Base-by-base conservation (phyloP, 2,113 vertebrate genomes). In the Embiotoca jacksoni region DNA sequence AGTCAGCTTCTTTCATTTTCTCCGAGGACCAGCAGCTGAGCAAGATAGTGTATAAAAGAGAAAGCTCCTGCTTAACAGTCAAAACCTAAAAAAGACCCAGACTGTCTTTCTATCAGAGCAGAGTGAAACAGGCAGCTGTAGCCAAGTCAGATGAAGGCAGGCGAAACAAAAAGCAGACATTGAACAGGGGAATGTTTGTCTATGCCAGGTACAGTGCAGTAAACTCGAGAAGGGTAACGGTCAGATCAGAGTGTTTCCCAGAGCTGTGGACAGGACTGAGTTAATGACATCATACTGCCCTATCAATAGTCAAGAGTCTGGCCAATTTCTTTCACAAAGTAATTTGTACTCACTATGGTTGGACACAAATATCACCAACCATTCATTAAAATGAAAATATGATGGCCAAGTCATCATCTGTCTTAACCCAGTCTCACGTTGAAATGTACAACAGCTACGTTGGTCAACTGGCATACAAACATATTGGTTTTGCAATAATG, bases 201-300 rank as follows among this genome's bases (percentile, higher is more conserved):
- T 94, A 95, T 94, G 95, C 95, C 95, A 96, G 94, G 92, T 96
- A 96, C 96, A 95, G 96, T 96, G 94, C 95, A 94, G 75, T 86
- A 93, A 94, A 88, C 82, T 75, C 78, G 62, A 36, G 31, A 67
- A 78, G 59, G 87, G 58, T 23, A 80, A 62, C 35, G 47, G 67
- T 46, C 52, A 80, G 74, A 75, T 78, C 54, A 54, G 60, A 62
- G 61, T 62, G 55, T 56, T 60, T 88, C 62, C 59, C 37, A 72
- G 69, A 82, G 70, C 56, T 32, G 61, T 15, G 36, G 63, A 78
- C 66, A 39, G 23, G 6, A 37, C 35, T 37, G 41, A 53, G 36
- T 16, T 55, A 44, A 71, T 80, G 55, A 33, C 49, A 56, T 59
- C 56, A 41, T n/a, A 2, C n/a, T 63, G 59, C 52, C 30, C 32